A percentile compares a stretch with the other conserved stretches of the same genome.
Evolutionary conservation across 2,888 invertebrate genomes (phyloP).

Genomic region (Archips xylosteana): DNA sequence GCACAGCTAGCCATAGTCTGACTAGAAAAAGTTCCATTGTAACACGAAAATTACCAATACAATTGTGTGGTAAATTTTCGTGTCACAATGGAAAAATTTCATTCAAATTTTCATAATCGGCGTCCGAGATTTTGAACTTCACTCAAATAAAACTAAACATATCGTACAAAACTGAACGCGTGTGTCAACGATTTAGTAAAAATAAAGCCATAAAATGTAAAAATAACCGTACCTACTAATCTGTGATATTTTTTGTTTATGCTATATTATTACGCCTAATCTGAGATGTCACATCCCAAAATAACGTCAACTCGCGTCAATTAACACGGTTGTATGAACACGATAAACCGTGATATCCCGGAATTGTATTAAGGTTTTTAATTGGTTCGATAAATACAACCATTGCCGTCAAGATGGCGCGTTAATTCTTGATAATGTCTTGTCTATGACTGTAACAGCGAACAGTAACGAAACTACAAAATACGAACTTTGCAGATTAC

Average conservation of each 20-base stretch:
- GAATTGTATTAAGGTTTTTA: slow-evolving; percentile 37
- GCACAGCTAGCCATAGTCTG: too few relatives aligned
- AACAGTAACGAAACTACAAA: too few relatives aligned
- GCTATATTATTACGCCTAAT: slow-evolving; percentile 3
- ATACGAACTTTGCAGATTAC: too few relatives aligned
- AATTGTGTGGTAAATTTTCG: too few relatives aligned
- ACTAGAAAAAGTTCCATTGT: too few relatives aligned
- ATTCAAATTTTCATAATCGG: too few relatives aligned
- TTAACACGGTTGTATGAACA: slow-evolving; percentile 24
- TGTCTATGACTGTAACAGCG: too few relatives aligned
- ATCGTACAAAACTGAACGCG: neutral
- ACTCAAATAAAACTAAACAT: neutral
- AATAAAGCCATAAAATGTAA: slow-evolving; percentile 5
- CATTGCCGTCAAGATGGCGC: neutral
- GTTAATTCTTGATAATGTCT: neutral
- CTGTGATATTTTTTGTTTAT: slow-evolving; percentile 1
- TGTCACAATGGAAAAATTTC: too few relatives aligned
- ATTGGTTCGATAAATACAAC: slow-evolving; percentile 35
- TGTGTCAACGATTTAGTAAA: neutral
- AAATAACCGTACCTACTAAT: neutral
- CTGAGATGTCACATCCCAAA: neutral
- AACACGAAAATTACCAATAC: too few relatives aligned
- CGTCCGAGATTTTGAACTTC: too few relatives aligned
- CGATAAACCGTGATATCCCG: slow-evolving; percentile 2
- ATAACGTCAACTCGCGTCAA: slow-evolving; percentile 21